A percentile compares a stretch with the other conserved stretches of the same genome.
phyloP scores from a whole-genome alignment of 2,888 invertebrate species.

The Hypolimnas misippus region DNA sequence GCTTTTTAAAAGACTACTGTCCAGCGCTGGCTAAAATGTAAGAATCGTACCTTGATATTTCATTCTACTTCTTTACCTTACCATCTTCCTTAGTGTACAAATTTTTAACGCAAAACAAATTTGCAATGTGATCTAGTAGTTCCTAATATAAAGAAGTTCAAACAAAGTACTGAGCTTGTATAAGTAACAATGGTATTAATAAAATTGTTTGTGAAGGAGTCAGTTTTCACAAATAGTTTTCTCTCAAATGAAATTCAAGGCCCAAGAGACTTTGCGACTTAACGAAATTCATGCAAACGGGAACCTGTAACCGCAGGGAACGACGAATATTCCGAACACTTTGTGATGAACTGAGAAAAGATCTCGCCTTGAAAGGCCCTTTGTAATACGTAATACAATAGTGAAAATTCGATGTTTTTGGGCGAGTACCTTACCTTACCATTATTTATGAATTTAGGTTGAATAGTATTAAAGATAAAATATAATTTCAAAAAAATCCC shows the following conservation, averaged over 20 bases:
- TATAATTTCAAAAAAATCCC: background rate
- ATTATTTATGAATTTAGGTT: background rate
- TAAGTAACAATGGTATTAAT: no score
- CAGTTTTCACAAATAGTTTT: background rate
- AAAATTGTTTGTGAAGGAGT: background rate
- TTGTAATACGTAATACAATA: constrained; percentile 6
- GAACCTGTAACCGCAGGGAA: constrained; percentile 16
- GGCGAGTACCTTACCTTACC: no score
- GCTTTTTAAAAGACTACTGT: no score
- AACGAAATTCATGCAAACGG: constrained; percentile 11
- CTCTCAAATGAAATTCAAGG: background rate
- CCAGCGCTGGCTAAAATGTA: no score
- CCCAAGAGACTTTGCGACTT: constrained; percentile 16
- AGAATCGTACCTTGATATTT: no score
- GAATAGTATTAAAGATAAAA: background rate
- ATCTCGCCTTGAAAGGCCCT: constrained; percentile 15
- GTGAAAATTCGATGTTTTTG: constrained; percentile 9
- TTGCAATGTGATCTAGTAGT: no score
- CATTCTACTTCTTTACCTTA: no score
- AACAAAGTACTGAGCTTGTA: no score
- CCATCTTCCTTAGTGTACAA: no score
- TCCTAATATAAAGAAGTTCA: no score
- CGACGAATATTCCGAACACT: constrained; percentile 20
- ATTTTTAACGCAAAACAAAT: no score
- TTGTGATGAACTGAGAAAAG: constrained; percentile 12